Base-by-base conservation (phyloP, 2,797 vertebrate species). In the Coranthus polyacanthus region DNA sequence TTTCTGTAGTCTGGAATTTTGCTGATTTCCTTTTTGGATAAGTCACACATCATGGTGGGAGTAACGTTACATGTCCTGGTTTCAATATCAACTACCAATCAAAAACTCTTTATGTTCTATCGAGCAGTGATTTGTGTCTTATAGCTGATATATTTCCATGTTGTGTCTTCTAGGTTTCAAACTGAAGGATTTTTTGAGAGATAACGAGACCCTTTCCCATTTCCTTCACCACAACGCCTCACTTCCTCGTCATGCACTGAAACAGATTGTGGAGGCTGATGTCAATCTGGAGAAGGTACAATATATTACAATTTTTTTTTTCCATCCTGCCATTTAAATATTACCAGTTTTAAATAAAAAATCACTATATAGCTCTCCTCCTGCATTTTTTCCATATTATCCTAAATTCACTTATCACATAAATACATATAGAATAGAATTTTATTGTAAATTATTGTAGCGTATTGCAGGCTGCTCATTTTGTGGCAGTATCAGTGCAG, bases 181-280 rank as follows among this genome's bases (percentile, higher is more conserved):
- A 83, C 90, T 99, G 81, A 95, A 92, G 81, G 95, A 99, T 92
- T 98, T 98, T 61, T 90, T 99, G 77, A 79, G 82, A 76, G 95
- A 96, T 81, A 91, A 97, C 3, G 97, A 98, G 89, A 97, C 95
- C 0, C 92, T 99, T 59, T 97, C 97, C 44, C 92, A 90, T 62
- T 98, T 99, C 89, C 93, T 99, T 44, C 90, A 90, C 70, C 91
- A 89, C 64, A 98, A 98, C 26, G 88, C 95, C 12, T 96, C 96
- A 16, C 89, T 98, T 79, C 93, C 97, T 32, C 87, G 44, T 36
- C 85, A 95, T 4, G 86, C 92, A 0, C 88, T 96, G 72, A 91
- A 92, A 57, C 93, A 95, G 56, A 94, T 98, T 6, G 86, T 98
- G 71, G 92, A 94, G 39, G 95, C 97, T 17, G 78, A 94, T 17